Percentiles rank a stretch among this genome's conserved stretches.
These are phyloP conservation scores for Cromileptes altivelis DNA, from an alignment of 2,113 vertebrate species.

Conservation along the genomic window DNA sequence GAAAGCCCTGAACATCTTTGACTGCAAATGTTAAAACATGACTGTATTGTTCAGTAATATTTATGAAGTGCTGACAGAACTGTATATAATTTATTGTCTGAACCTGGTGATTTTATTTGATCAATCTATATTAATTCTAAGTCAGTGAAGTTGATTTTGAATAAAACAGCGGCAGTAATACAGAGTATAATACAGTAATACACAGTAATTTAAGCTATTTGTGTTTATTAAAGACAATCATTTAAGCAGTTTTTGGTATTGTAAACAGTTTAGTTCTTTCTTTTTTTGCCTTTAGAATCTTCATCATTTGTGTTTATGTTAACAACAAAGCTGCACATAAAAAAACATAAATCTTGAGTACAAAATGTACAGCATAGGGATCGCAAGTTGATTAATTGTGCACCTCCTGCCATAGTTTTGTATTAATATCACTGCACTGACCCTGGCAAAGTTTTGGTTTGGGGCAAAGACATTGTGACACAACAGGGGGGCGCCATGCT, in stretches of 20 bases:
- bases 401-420: conserved; percentile 2
- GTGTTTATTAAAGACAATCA: neutral
- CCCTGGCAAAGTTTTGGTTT: conserved; percentile 61
- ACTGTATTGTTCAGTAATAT: neutral
- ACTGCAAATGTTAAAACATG: neutral
- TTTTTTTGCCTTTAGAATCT: neutral
- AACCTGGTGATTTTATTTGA: neutral
- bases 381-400: conserved; percentile 13
- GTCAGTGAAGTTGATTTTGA: neutral
- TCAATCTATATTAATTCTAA: neutral
- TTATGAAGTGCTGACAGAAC: neutral
- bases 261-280: neutral
- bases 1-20: no score
- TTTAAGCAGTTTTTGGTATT: neutral
- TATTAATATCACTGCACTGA: conserved; percentile 17
- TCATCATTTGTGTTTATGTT: neutral
- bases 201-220: neutral
- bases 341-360: neutral
- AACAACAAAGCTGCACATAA: neutral
- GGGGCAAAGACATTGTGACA: conserved; percentile 60
- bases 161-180: neutral
- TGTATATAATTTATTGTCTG: neutral
- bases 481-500: conserved; percentile 7
- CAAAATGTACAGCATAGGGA: neutral
- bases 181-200: no score